phyloP scores from a whole-genome alignment of 2,888 invertebrate genomes.

The Asteroscopus sphinx region DNA sequence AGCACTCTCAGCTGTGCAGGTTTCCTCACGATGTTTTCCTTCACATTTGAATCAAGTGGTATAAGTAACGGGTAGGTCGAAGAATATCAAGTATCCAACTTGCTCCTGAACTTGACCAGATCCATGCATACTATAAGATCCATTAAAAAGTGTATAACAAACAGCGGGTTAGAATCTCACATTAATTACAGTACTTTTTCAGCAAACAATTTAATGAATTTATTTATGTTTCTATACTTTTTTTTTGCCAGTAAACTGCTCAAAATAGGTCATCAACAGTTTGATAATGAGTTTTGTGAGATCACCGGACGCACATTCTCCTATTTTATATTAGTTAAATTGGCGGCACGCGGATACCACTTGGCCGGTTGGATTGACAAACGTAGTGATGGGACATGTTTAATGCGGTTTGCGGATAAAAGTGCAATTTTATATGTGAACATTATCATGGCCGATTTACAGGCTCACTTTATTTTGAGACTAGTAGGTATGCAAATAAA shows the following conservation, averaged over 20 bases:
- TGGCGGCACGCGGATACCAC: constrained; percentile 61
- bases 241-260: constrained; percentile 27
- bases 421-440: neutral
- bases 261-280: constrained; percentile 51
- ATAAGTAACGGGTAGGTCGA: too few relatives aligned
- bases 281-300: constrained; percentile 61
- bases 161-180: too few relatives aligned
- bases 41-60: too few relatives aligned
- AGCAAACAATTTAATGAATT: neutral
- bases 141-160: too few relatives aligned
- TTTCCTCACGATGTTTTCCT: too few relatives aligned
- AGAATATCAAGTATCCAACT: too few relatives aligned
- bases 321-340: constrained; percentile 69
- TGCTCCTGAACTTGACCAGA: too few relatives aligned
- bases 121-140: too few relatives aligned
- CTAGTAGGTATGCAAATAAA: too few relatives aligned
- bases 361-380: constrained; percentile 47
- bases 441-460: neutral
- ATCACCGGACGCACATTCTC: constrained; percentile 65
- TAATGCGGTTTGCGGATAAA: constrained; percentile 16
- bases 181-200: too few relatives aligned
- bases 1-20: too few relatives aligned
- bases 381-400: constrained; percentile 44
- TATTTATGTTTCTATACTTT: neutral
- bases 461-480: neutral